Evolutionary conservation across 2,113 vertebrate genomes (phyloP).

Genomic region (Felis chaus): DNA sequence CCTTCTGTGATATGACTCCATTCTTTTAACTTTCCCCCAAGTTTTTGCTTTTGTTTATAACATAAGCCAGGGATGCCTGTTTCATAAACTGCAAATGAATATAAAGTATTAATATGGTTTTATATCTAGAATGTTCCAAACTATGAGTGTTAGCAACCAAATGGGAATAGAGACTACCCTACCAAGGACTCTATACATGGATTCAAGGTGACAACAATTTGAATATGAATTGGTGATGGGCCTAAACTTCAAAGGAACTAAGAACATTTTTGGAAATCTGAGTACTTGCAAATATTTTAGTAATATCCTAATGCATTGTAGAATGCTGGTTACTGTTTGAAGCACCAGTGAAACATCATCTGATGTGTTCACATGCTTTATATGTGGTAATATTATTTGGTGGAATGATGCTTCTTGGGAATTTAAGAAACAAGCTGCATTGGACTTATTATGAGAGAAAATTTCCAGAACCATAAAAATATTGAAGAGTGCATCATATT

Average conservation of each 20-base stretch:
- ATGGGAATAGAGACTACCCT: neutral
- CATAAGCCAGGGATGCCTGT: neutral
- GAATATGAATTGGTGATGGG: neutral
- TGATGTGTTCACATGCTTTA: neutral
- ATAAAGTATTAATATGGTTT: neutral
- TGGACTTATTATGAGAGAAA: neutral
- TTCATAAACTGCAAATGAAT: slow-evolving; percentile 9
- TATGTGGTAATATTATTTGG: neutral
- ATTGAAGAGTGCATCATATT: neutral
- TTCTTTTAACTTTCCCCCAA: neutral
- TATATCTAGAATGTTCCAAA: neutral
- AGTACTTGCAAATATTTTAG: neutral
- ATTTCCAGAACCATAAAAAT: neutral
- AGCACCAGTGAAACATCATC: neutral
- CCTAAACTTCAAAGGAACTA: neutral
- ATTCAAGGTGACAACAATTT: neutral
- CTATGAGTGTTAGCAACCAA: neutral
- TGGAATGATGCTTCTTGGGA: neutral
- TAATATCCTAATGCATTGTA: neutral
- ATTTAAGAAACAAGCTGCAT: neutral
- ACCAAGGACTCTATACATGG: neutral
- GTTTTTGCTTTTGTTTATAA: neutral
- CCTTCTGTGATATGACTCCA: neutral
- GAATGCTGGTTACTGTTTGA: neutral
- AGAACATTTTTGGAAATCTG: neutral